Base-by-base conservation (phyloP, 2,797 vertebrate genomes). In the Pristis pectinata region DNA sequence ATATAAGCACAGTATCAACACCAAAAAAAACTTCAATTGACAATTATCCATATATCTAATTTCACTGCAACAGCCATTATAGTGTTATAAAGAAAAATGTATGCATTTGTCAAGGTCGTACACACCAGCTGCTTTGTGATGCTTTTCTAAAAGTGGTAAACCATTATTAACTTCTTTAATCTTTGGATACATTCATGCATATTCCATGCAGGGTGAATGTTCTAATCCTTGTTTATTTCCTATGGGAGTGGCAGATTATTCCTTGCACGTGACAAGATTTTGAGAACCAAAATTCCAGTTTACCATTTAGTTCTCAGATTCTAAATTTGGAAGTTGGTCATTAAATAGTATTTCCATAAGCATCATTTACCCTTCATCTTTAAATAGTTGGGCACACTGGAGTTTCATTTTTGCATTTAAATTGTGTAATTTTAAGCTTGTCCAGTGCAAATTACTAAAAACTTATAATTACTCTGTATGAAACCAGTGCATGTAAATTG, bases 181-280 rank as follows among this genome's bases (percentile, higher is more conserved):
- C 92, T 72, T 27, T 94, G 44, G 67, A 94, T 53, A 74, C 76
- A 76, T 94, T 94, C 74, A 94, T 94, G 67, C 92, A 94, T 94
- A 76, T 94, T 44, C 92, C 9, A 94, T 94, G 13, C 70, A 94
- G 70, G 72, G 49, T 24, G 70, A 44, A 24, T 67, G 7, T 41
- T 94, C 70, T 94, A 76, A 94, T 94, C 92, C 70, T 76, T 94
- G 67, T 94, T 94, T 94, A 94, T 94, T 94, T 76, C 92, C 92
- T 94, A 49, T 72, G 92, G 92, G 92, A 76, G 67, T 94, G 56
- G 70, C 41, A 94, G 92, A 94, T 94, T 53, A 53, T 94, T 93
- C 70, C 70, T 74, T 53, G 49, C 92, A 34, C 70, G 24, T 94
- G 27, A 93, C 44, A 44, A 13, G 70, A 94, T 94, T 94, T 93